phyloP scores from a whole-genome alignment of 2,797 vertebrate genomes.

The Psittacula derbiana region DNA sequence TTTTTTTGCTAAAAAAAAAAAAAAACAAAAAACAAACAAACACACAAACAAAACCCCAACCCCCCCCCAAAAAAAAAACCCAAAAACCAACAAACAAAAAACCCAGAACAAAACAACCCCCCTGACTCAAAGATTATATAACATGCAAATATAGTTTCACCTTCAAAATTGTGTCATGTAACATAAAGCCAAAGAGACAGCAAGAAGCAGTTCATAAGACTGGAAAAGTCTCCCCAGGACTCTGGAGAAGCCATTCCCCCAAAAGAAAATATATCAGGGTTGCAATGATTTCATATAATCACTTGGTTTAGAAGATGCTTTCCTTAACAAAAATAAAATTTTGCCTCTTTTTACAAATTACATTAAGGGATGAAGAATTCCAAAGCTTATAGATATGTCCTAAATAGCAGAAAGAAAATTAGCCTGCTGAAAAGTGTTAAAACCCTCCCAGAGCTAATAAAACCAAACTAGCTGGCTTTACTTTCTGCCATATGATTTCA shows the following conservation, averaged over 20 bases:
- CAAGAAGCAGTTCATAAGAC: background rate
- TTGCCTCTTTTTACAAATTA: background rate
- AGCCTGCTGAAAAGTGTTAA: background rate
- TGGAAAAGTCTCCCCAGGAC: background rate
- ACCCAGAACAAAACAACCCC: too few species aligned
- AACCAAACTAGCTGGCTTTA: background rate
- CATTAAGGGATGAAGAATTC: background rate
- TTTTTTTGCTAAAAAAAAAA: background rate
- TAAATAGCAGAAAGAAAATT: background rate
- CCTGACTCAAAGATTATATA: slow-evolving; percentile 8
- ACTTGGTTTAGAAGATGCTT: background rate
- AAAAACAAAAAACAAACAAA: background rate
- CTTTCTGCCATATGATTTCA: background rate
- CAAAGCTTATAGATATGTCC: background rate
- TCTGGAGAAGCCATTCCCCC: background rate
- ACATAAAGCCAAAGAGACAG: background rate
- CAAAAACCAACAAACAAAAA: background rate
- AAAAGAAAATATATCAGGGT: background rate
- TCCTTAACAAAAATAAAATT: background rate
- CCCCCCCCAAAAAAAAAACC: background rate
- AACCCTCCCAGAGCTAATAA: background rate
- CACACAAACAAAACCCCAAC: too few species aligned
- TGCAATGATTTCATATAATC: background rate
- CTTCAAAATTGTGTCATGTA: background rate
- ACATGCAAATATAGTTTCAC: slow-evolving; percentile 37